Evolutionary conservation across 2,888 invertebrate genomes (phyloP).

Genomic region (Cantharis rufa): DNA sequence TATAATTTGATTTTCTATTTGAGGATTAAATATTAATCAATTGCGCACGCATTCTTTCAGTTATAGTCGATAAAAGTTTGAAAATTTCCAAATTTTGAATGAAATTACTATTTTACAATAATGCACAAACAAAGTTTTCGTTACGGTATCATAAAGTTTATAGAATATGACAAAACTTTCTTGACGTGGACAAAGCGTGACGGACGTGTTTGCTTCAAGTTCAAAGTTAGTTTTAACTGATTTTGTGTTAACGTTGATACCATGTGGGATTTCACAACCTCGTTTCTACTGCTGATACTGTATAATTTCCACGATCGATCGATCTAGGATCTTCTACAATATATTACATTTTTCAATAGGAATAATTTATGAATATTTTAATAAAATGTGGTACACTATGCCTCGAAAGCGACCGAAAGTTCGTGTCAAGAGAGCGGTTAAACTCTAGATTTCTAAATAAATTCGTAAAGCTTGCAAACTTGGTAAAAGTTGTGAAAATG

Average conservation of each 20-base stretch:
- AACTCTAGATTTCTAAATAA: too few species aligned
- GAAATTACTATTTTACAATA: too few species aligned
- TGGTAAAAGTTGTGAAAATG: too few species aligned
- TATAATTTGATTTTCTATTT: not conserved
- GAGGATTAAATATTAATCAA: not conserved
- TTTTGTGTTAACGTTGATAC: not conserved
- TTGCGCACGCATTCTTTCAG: not conserved
- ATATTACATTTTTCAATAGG: not conserved
- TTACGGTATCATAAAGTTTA: not conserved
- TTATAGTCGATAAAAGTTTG: too few species aligned
- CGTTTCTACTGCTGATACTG: not conserved
- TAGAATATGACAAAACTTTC: not conserved
- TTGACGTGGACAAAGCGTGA: not conserved
- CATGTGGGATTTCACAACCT: not conserved
- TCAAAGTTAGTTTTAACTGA: not conserved
- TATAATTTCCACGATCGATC: not conserved
- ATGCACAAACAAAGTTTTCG: not conserved
- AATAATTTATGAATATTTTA: not conserved
- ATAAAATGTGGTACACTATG: too few species aligned
- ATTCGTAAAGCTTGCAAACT: too few species aligned
- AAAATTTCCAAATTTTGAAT: not conserved
- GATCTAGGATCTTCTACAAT: not conserved
- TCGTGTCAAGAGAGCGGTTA: too few species aligned
- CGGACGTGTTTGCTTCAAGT: not conserved
- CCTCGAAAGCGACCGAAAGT: too few species aligned